A percentile compares a stretch with the other conserved stretches of the same genome.
Evolutionary conservation across 1,140 invertebrate species (phyloP).

Genomic region (Scaptomyza pallida): DNA sequence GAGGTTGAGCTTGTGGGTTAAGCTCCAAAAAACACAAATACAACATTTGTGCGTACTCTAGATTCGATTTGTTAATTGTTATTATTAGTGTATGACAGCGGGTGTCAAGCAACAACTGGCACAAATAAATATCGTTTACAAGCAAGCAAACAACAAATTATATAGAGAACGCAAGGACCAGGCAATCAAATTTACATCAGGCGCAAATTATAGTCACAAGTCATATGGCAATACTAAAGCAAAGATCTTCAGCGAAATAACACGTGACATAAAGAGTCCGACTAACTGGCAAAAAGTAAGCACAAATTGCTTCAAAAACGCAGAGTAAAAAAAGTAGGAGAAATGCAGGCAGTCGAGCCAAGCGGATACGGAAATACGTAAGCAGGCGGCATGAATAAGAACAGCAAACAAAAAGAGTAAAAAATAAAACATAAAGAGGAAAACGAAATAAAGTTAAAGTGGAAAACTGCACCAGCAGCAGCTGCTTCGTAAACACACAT

Average conservation of each 20-base stretch:
- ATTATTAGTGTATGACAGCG: conserved; percentile 56
- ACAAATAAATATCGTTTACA: conserved; percentile 32
- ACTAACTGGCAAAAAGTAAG: not conserved
- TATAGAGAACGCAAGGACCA: conserved; percentile 9
- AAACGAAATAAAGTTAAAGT: conserved; percentile 23
- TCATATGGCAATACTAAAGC: conserved; percentile 33
- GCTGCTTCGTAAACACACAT: conserved; percentile 42
- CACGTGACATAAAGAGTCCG: conserved; percentile 5
- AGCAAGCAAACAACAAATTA: conserved; percentile 52
- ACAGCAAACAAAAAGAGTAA: conserved; percentile 4
- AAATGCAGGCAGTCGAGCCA: conserved; percentile 52
- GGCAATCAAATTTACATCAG: conserved; percentile 37
- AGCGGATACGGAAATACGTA: conserved; percentile 68
- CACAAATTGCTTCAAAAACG: conserved; percentile 34
- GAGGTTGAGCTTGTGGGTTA: conserved; percentile 35
- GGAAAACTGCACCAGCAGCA: conserved; percentile 8
- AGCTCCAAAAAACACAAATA: conserved; percentile 10
- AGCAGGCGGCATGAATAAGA: conserved; percentile 33
- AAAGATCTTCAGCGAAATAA: conserved; percentile 38
- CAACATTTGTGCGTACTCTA: conserved; percentile 9
- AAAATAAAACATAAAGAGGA: conserved; percentile 32
- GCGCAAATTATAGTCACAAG: conserved; percentile 42
- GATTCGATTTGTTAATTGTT: conserved; percentile 71
- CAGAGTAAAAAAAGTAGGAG: conserved; percentile 43
- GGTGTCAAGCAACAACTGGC: conserved; percentile 27